Evolutionary conservation across 2,797 vertebrate species (phyloP).

Genomic region (Decapterus maruadsi): DNA sequence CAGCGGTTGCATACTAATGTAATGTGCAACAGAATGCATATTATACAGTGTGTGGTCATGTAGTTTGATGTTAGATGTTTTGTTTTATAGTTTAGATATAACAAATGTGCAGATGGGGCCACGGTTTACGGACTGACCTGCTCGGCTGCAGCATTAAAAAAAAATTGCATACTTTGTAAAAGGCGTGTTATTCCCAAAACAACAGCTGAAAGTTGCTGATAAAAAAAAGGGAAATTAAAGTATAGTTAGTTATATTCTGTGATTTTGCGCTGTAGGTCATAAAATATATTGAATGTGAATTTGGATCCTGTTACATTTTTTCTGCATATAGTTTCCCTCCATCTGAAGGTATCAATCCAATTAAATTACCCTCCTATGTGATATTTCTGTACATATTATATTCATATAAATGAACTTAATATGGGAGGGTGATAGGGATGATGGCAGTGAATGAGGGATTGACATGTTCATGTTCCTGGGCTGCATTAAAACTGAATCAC

Average conservation of each 20-base stretch:
- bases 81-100: conserved; percentile 54
- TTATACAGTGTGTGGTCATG: conserved; percentile 43
- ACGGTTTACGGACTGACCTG: conserved; percentile 2
- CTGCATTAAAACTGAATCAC: conserved; percentile 27
- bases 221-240: neutral
- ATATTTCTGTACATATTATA: neutral
- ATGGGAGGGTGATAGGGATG: conserved; percentile 6
- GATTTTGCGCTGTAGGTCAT: neutral
- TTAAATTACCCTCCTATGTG: neutral
- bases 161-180: neutral
- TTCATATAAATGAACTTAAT: neutral
- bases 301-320: neutral
- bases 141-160: neutral
- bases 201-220: neutral
- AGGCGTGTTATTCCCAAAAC: neutral
- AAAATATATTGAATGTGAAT: neutral
- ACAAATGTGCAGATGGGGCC: conserved; percentile 32
- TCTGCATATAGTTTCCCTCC: neutral
- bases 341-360: neutral
- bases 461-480: conserved; percentile 26
- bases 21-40: conserved; percentile 64
- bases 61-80: conserved; percentile 54
- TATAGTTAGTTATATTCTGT: neutral
- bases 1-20: conserved; percentile 78
- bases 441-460: neutral